These are phyloP conservation scores for Chaetodon trifasciatus DNA, from an alignment of 2,797 vertebrate genomes.

Conservation along the genomic window DNA sequence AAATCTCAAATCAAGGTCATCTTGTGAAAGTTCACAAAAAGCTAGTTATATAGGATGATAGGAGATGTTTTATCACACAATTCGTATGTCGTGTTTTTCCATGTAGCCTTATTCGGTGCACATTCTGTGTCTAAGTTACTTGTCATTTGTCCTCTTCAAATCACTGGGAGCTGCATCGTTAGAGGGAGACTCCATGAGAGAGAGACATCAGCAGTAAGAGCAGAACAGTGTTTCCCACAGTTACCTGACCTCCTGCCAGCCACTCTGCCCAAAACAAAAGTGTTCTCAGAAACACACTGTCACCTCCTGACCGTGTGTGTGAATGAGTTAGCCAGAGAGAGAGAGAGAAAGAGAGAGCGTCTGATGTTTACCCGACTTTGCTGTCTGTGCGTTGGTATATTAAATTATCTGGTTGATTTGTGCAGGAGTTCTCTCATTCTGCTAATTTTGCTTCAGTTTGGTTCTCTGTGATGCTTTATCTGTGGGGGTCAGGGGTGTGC, in stretches of 20 bases:
- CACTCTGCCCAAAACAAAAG: conserved; percentile 54
- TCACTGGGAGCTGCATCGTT: background rate
- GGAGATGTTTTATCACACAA: background rate
- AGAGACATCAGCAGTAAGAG: conserved; percentile 27
- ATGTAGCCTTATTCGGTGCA: background rate
- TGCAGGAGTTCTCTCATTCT: background rate
- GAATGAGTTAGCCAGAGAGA: background rate
- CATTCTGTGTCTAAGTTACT: background rate
- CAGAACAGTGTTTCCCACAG: conserved; percentile 73
- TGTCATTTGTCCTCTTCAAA: background rate
- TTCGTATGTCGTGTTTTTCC: background rate
- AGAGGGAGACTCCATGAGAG: conserved; percentile 8
- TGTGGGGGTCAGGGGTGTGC: conserved; percentile 31
- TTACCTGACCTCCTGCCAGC: conserved; percentile 70
- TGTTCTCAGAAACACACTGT: conserved; percentile 63
- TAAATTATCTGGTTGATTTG: background rate
- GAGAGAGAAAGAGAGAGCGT: conserved; percentile 1
- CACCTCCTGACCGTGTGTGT: conserved; percentile 32
- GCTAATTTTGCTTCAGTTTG: background rate
- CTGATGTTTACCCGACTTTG: background rate
- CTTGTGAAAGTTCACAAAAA: background rate
- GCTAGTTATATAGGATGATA: too few relatives aligned
- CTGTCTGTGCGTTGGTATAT: background rate
- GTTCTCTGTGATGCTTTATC: conserved; percentile 13
- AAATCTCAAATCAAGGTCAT: conserved; percentile 20